Base-by-base conservation (phyloP, 2,888 invertebrate genomes). In the Acanthococcus lagerstroemiae region DNA sequence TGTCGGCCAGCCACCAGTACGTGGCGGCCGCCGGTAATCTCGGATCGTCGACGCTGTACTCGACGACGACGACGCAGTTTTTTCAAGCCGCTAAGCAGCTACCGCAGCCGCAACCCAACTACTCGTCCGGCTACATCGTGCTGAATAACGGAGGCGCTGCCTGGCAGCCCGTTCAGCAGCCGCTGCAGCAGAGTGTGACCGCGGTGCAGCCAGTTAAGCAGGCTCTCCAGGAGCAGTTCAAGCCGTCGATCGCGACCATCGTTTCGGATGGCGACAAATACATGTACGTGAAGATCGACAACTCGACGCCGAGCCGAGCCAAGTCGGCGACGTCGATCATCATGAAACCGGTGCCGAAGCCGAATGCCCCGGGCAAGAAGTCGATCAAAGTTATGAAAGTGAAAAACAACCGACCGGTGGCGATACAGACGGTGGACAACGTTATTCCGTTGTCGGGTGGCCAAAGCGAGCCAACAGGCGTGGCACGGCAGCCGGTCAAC, bases 1-100 rank as follows among this genome's bases (percentile, higher is more conserved):
- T 90, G 89, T 88, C 88, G n/a, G 70, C 71, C 30, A 89, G 89
- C 22, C 90, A 90, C 22, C 90, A 90, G 73, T 88, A 89, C 74
- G 84, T 90, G 17, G 86, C 89, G 3, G 69, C 70, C 1, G 85
- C 89, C 79, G 66, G 24, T 15, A 66, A 66, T 24, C 21, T 66
- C n/a, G 66, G 57, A 4, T 27, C 55, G 17, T 86, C 87, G 72
- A 88, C 89, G 72, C 89, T 89, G 74, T 90, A 88, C 74, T 87
- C 87, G 19, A 88, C 90, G 19, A 90, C 90, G 2, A 87, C 87
- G 1, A 90, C 90, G 0, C 87, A 87, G 78, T 88, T 88, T 37
- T 88, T 88, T 76, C 89, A 90, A 79, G 88, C 89, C 0, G 88
- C 89, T 70, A 90, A 90, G 76, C 90, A 1, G 83, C 65, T 70